phyloP scores from a whole-genome alignment of 1,140 invertebrate genomes.

The Mamestra configurata region DNA sequence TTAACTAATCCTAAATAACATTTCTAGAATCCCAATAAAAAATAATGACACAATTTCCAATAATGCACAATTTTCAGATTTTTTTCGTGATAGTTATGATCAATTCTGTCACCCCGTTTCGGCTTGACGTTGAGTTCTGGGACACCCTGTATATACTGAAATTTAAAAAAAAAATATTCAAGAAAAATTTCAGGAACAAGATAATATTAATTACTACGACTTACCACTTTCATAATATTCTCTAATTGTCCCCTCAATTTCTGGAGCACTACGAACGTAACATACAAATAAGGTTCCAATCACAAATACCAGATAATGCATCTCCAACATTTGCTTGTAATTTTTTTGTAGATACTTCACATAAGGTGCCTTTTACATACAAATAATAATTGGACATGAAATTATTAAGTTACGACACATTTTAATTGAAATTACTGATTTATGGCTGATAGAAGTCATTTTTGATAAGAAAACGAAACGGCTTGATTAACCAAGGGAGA shows the following conservation, averaged over 20 bases:
- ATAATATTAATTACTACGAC: too few species aligned
- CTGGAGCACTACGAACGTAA: neutral
- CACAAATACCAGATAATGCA: neutral
- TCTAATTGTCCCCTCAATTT: neutral
- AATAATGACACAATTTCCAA: too few species aligned
- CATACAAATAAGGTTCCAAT: neutral
- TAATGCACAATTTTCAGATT: too few species aligned
- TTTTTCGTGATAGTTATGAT: too few species aligned
- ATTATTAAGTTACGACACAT: slow-evolving; percentile 28
- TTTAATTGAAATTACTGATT: slow-evolving; percentile 50
- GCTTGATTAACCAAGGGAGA: neutral
- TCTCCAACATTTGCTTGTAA: neutral
- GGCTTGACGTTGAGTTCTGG: too few species aligned
- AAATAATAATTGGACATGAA: neutral
- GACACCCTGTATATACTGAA: too few species aligned
- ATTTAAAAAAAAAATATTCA: too few species aligned
- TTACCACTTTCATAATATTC: slow-evolving; percentile 33
- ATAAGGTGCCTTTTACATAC: too few species aligned
- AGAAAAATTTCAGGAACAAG: neutral
- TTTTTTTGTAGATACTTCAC: too few species aligned
- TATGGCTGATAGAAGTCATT: slow-evolving; percentile 12
- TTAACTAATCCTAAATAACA: too few species aligned
- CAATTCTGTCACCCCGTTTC: too few species aligned
- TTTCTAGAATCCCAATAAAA: too few species aligned
- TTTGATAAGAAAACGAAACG: slow-evolving; percentile 14